A percentile compares a stretch with the other conserved stretches of the same genome.
Conservation (phyloP, 2,888 invertebrate genomes). For the Eupithecia insigniata region DNA sequence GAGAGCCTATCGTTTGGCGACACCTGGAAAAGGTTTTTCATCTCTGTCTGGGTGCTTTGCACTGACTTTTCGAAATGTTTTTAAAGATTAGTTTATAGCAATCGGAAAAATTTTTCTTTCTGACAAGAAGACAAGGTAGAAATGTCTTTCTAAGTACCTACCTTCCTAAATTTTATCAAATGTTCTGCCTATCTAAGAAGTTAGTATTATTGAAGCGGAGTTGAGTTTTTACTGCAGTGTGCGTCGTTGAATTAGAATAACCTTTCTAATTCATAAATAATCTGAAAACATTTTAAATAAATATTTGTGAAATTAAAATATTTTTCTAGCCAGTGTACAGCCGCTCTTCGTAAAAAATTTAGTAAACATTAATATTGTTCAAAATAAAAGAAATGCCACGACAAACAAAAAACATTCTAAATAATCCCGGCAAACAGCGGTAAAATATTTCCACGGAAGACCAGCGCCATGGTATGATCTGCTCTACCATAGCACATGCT, state of each 20-base stretch:
- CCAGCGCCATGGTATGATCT: too few species aligned
- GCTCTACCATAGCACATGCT: too few species aligned
- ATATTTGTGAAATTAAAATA: too few species aligned
- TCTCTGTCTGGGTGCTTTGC: background rate
- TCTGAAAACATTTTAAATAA: background rate
- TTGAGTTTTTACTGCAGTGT: background rate
- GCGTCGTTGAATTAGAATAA: background rate
- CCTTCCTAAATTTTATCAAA: too few species aligned
- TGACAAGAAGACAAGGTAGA: too few species aligned
- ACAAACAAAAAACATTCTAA: conserved; percentile 19
- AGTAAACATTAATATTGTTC: conserved; percentile 14
- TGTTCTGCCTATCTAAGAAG: too few species aligned
- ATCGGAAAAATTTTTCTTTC: background rate
- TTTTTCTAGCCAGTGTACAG: background rate
- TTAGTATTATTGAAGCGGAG: too few species aligned
- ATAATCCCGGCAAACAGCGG: conserved; percentile 17
- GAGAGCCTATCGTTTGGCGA: conserved; percentile 20
- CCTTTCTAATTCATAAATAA: background rate
- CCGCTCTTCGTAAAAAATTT: background rate
- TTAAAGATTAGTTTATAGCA: background rate
- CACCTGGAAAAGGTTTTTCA: conserved; percentile 17
- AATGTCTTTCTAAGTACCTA: too few species aligned
- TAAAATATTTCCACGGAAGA: too few species aligned
- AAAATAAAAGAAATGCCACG: conserved; percentile 10
- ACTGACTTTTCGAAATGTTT: background rate